These are phyloP conservation scores for Mustela lutreola DNA, from an alignment of 2,113 vertebrate genomes.

Conservation along the genomic window DNA sequence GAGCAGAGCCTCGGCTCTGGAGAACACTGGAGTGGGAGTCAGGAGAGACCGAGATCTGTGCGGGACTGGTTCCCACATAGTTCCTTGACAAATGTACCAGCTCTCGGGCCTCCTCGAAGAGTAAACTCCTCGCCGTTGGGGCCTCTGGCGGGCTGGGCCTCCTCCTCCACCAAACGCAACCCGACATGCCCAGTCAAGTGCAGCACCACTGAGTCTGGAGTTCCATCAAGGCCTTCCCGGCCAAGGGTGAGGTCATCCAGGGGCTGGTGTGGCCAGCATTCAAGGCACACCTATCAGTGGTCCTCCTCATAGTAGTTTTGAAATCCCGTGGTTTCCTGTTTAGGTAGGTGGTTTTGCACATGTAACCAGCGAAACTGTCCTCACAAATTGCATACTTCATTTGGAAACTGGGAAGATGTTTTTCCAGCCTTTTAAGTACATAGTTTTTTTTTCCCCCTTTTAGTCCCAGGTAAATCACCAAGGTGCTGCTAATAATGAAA, in stretches of 20 bases:
- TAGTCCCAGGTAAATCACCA: conserved; percentile 92
- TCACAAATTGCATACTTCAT: conserved; percentile 35
- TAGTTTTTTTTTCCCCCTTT: conserved; percentile 2
- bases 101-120: not conserved
- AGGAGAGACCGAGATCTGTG: not conserved
- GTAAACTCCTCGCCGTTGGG: not conserved
- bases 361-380: conserved; percentile 46
- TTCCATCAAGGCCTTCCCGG: not conserved
- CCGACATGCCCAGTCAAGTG: conserved; percentile 30
- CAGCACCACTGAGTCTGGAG: conserved; percentile 7
- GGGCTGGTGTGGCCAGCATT: conserved; percentile 51
- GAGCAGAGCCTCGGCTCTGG: not conserved
- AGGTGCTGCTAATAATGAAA: conserved; percentile 91
- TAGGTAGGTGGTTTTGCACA: conserved; percentile 63
- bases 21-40: not conserved
- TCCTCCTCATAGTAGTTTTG: conserved; percentile 65
- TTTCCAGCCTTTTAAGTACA: conserved; percentile 54
- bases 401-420: conserved; percentile 57
- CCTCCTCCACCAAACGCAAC: not conserved
- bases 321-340: conserved; percentile 71
- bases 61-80: not conserved
- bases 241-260: conserved; percentile 75
- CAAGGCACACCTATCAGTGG: conserved; percentile 59
- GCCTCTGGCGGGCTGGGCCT: not conserved
- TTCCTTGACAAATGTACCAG: not conserved